A percentile compares a stretch with the other conserved stretches of the same genome.
phyloP scores from a whole-genome alignment of 2,797 vertebrate genomes.

The Argentina silus region DNA sequence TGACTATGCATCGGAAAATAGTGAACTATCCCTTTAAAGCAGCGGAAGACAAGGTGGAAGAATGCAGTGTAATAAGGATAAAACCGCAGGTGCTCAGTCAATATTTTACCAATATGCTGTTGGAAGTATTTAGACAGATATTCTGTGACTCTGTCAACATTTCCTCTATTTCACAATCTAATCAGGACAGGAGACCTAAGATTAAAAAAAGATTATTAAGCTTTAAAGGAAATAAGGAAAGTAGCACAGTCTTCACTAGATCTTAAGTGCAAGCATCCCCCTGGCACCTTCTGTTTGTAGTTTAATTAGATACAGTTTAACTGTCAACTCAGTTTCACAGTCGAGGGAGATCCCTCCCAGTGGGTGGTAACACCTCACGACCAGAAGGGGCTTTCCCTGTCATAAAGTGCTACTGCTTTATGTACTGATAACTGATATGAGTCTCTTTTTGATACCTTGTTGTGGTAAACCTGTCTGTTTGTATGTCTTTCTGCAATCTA shows the following conservation, averaged over 20 bases:
- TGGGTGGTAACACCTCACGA: constrained; percentile 41
- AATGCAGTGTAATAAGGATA: not conserved
- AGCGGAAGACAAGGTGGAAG: not conserved
- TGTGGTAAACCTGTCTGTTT: not conserved
- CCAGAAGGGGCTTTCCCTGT: constrained; percentile 31
- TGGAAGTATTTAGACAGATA: constrained; percentile 56
- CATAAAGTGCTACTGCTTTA: not conserved
- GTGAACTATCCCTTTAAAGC: not conserved
- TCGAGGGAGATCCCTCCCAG: constrained; percentile 54
- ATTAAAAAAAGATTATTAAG: not conserved
- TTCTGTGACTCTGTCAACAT: constrained; percentile 53
- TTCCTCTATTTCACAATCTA: constrained; percentile 56
- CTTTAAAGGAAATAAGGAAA: constrained; percentile 17
- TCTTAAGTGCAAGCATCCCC: constrained; percentile 62
- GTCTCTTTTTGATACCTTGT: not conserved
- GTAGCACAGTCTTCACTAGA: constrained; percentile 61
- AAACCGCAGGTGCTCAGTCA: not conserved
- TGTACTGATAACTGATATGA: not conserved
- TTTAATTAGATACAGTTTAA: constrained; percentile 64
- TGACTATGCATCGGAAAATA: too few relatives aligned
- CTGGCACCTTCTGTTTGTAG: constrained; percentile 63
- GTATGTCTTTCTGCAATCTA: not conserved
- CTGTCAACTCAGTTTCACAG: constrained; percentile 63
- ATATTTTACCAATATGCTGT: not conserved
- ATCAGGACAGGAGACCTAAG: constrained; percentile 38